These are phyloP conservation scores for Gnathonemus echidnorhynchus DNA, from an alignment of 2,113 vertebrate genomes.

Conservation along the genomic window DNA sequence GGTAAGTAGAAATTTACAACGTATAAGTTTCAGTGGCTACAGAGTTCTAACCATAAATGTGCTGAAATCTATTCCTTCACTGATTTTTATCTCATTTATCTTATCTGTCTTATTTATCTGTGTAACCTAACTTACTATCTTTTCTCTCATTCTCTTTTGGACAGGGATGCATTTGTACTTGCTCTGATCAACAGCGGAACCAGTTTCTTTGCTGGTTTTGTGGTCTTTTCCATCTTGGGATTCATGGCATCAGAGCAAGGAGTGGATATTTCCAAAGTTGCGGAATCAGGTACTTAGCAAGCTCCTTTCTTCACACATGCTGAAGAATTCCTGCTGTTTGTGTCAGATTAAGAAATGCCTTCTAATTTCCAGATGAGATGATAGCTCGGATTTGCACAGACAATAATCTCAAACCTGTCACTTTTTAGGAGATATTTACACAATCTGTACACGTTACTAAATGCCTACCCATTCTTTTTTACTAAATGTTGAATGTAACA, in stretches of 20 bases:
- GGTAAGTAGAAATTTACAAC: neutral
- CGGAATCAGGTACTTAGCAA: constrained; percentile 56
- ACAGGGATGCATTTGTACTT: constrained; percentile 64
- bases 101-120: neutral
- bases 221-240: constrained; percentile 69
- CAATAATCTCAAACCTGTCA: neutral
- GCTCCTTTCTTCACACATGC: neutral
- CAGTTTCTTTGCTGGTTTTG: constrained; percentile 69
- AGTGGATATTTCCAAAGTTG: constrained; percentile 66
- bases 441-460: neutral
- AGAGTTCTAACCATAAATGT: neutral
- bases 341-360: neutral
- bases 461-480: neutral
- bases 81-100: neutral
- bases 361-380: neutral
- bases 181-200: constrained; percentile 69
- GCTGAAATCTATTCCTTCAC: neutral
- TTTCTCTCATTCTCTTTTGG: neutral
- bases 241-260: constrained; percentile 70
- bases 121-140: neutral
- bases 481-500: neutral
- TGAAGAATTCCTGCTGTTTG: neutral
- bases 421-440: neutral
- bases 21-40: neutral
- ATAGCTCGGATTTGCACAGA: neutral